Conservation (phyloP, 2,888 invertebrate species). For the Aleiodes leptofemur region DNA sequence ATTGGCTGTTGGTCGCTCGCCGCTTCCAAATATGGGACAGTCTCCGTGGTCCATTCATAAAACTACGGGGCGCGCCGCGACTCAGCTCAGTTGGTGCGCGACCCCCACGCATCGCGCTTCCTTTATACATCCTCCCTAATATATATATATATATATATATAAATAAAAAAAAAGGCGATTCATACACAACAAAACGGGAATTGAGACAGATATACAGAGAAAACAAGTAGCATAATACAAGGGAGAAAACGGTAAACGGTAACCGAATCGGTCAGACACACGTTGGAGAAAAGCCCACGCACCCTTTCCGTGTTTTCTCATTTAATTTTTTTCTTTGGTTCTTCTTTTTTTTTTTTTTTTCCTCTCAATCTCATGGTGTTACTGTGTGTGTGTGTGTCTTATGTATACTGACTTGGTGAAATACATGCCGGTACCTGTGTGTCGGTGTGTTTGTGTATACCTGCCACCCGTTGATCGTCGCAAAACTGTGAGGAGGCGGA, state of each 20-base stretch:
- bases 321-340: no score
- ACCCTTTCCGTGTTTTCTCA: conserved; percentile 18
- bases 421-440: conserved; percentile 25
- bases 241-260: conserved; percentile 14
- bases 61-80: conserved; percentile 84
- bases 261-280: conserved; percentile 10
- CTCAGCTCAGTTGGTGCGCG: conserved; percentile 78
- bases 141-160: conserved; percentile 26
- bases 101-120: conserved; percentile 74
- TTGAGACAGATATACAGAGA: conserved; percentile 20
- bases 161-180: conserved; percentile 20
- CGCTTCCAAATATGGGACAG: conserved; percentile 92
- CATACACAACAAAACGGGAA: conserved; percentile 21
- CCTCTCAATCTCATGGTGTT: conserved; percentile 19
- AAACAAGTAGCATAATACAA: neutral
- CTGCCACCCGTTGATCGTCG: conserved; percentile 43
- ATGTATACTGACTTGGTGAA: conserved; percentile 32
- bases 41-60: conserved; percentile 87
- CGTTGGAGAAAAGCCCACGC: conserved; percentile 42
- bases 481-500: conserved; percentile 43
- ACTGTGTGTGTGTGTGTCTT: conserved; percentile 29
- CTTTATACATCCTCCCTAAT: conserved; percentile 56
- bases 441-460: conserved; percentile 26
- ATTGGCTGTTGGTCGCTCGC: conserved; percentile 78
- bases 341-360: conserved; percentile 27